These are phyloP conservation scores for Coelopa pilipes DNA, from an alignment of 2,888 invertebrate species.

Conservation along the genomic window DNA sequence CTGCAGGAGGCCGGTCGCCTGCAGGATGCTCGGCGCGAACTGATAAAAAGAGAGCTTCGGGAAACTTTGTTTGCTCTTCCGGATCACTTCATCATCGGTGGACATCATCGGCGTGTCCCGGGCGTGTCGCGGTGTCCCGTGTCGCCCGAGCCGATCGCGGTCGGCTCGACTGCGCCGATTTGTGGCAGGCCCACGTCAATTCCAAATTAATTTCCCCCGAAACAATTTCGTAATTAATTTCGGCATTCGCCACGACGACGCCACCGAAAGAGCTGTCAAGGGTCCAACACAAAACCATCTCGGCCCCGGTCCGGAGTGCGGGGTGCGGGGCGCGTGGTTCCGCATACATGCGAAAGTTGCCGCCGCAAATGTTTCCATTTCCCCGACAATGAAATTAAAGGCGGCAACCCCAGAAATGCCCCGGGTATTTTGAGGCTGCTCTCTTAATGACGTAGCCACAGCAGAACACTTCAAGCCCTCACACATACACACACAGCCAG, in stretches of 20 bases:
- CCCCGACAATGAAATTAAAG: constrained; percentile 15
- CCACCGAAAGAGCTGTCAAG: constrained; percentile 31
- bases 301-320: not conserved
- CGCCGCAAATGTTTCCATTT: constrained; percentile 30
- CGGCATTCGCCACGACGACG: constrained; percentile 23
- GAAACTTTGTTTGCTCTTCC: too few relatives aligned
- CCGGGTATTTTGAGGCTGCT: not conserved
- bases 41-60: too few relatives aligned
- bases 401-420: constrained; percentile 4
- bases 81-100: too few relatives aligned
- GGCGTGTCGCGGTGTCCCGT: too few relatives aligned
- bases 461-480: constrained; percentile 10
- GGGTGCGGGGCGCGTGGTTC: constrained; percentile 4
- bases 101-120: too few relatives aligned
- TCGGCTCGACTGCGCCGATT: too few relatives aligned
- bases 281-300: constrained; percentile 17
- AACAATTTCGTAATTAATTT: constrained; percentile 32
- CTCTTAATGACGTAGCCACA: constrained; percentile 28
- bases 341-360: constrained; percentile 15
- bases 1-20: too few relatives aligned
- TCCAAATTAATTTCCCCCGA: constrained; percentile 15
- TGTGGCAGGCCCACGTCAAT: constrained; percentile 1
- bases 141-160: too few relatives aligned
- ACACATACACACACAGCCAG: not conserved
- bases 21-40: too few relatives aligned